phyloP scores from a whole-genome alignment of 2,888 invertebrate genomes.

The Norana najaformis region DNA sequence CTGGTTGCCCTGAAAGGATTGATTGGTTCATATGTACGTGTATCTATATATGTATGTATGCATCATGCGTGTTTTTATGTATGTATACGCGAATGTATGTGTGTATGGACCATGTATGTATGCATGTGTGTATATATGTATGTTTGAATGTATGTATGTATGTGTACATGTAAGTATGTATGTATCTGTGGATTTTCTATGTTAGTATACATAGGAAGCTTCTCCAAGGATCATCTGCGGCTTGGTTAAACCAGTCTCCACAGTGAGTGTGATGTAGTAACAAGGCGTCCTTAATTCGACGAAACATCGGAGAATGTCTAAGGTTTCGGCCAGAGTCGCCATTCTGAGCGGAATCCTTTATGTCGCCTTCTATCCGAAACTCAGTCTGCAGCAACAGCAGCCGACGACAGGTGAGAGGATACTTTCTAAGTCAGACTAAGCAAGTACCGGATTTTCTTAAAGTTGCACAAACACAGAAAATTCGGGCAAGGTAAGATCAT shows the following conservation, averaged over 20 bases:
- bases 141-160: too few relatives aligned
- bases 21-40: too few relatives aligned
- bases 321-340: neutral
- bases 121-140: too few relatives aligned
- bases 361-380: neutral
- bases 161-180: too few relatives aligned
- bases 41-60: too few relatives aligned
- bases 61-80: too few relatives aligned
- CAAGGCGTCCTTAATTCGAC: neutral
- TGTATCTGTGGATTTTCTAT: neutral
- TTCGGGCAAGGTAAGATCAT: neutral
- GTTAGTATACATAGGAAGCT: neutral
- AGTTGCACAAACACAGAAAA: neutral
- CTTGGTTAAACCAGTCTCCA: neutral
- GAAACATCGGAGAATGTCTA: neutral
- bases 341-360: conserved; percentile 1
- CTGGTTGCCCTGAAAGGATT: too few relatives aligned
- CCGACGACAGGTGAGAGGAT: neutral
- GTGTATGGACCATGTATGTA: too few relatives aligned
- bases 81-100: too few relatives aligned
- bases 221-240: neutral
- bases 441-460: neutral
- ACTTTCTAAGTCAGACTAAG: neutral
- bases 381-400: neutral
- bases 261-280: neutral